Percentiles rank a stretch among this genome's conserved stretches.
Evolutionary conservation across 2,888 invertebrate species (phyloP).

Genomic region (Coenonympha arcania): DNA sequence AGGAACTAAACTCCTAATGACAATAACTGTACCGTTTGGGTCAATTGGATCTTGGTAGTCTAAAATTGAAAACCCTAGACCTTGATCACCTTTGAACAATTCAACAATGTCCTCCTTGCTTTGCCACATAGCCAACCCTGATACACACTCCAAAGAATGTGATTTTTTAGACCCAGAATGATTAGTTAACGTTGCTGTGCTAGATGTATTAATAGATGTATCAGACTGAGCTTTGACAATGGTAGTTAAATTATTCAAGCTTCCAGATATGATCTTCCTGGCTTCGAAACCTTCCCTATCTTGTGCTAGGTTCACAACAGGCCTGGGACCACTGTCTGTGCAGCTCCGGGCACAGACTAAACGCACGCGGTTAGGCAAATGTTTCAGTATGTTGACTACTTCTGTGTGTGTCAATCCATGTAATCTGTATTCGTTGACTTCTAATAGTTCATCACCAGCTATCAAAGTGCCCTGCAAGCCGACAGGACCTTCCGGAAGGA

Average conservation of each 20-base stretch:
- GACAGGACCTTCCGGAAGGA: slow-evolving; percentile 96
- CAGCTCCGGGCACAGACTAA: slow-evolving; percentile 89
- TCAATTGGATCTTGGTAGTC: slow-evolving; percentile 99
- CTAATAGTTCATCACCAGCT: slow-evolving; percentile 96
- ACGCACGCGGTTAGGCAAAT: slow-evolving; percentile 90
- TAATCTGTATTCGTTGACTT: slow-evolving; percentile 94
- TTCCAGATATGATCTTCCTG: slow-evolving; percentile 87
- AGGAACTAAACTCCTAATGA: slow-evolving; percentile 96
- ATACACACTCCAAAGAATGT: slow-evolving; percentile 94
- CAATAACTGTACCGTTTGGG: slow-evolving; percentile 95
- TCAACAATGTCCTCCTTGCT: slow-evolving; percentile 93
- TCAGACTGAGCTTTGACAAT: slow-evolving; percentile 96
- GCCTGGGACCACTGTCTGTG: slow-evolving; percentile 78
- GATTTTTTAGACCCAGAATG: slow-evolving; percentile 82
- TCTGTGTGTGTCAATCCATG: slow-evolving; percentile 96
- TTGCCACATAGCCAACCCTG: slow-evolving; percentile 97
- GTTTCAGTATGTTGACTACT: slow-evolving; percentile 95
- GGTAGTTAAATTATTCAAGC: slow-evolving; percentile 85
- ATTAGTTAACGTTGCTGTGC: slow-evolving; percentile 84
- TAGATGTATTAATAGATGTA: slow-evolving; percentile 90
- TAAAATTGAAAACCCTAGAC: slow-evolving; percentile 97
- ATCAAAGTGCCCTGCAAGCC: slow-evolving; percentile 91
- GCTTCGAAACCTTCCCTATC: slow-evolving; percentile 86
- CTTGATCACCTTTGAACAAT: slow-evolving; percentile 93
- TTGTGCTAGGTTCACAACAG: slow-evolving; percentile 84